Conservation (phyloP, 2,888 invertebrate species). For the Empis stercorea region DNA sequence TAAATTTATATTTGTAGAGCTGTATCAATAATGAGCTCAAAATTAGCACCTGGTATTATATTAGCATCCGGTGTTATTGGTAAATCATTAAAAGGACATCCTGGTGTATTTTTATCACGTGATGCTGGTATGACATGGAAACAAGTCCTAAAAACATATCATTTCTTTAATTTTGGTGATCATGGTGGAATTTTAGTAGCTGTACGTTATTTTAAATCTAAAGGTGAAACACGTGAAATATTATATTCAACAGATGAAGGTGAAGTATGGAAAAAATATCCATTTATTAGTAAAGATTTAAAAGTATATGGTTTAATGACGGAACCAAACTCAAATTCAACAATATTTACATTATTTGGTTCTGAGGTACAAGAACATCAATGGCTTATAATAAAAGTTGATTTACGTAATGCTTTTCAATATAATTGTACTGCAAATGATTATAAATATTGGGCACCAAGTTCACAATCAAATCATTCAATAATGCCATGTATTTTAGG, state of each 20-base stretch:
- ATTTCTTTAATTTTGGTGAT: conserved; percentile 81
- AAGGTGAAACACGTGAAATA: conserved; percentile 65
- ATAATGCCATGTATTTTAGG: conserved; percentile 63
- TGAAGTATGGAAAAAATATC: conserved; percentile 61
- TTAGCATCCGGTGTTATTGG: conserved; percentile 76
- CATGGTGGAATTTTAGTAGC: conserved; percentile 82
- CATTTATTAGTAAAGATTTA: conserved; percentile 58
- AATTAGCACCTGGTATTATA: conserved; percentile 78
- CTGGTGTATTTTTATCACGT: conserved; percentile 65
- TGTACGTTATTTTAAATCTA: conserved; percentile 63
- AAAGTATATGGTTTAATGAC: conserved; percentile 84
- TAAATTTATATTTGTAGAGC: conserved; percentile 36
- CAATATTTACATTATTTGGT: conserved; percentile 83
- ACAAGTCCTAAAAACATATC: conserved; percentile 64
- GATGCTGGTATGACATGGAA: conserved; percentile 78
- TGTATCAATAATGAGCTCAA: conserved; percentile 70
- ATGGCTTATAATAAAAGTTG: conserved; percentile 73
- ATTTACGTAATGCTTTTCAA: conserved; percentile 38
- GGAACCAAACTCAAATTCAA: conserved; percentile 87
- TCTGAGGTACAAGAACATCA: conserved; percentile 63
- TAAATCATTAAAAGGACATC: conserved; percentile 63
- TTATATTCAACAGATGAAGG: conserved; percentile 80
- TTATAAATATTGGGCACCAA: conserved; percentile 81
- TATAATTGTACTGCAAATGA: conserved; percentile 56
- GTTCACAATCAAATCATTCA: conserved; percentile 40